A percentile compares a stretch with the other conserved stretches of the same genome.
Evolutionary conservation across 2,888 invertebrate species (phyloP).

Genomic region (Trichogramma dendrolimi): DNA sequence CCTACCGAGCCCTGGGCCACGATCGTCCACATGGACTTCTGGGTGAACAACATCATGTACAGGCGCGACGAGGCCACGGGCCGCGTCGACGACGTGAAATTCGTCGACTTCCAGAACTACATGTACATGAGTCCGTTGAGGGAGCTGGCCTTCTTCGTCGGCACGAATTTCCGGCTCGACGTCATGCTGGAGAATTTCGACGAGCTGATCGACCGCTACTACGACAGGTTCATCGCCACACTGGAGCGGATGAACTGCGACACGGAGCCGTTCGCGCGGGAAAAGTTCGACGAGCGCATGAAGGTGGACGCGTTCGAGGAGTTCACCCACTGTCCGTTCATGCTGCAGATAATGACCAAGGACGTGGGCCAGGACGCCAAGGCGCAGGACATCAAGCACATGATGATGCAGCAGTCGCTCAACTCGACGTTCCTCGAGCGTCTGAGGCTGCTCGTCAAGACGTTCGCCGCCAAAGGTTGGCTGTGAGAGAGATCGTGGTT

Average conservation of each 20-base stretch:
- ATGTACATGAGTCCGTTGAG: slow-evolving; percentile 54
- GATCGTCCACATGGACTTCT: slow-evolving; percentile 58
- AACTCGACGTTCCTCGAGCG: not conserved
- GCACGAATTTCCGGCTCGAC: slow-evolving; percentile 54
- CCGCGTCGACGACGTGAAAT: slow-evolving; percentile 51
- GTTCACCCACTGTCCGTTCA: slow-evolving; percentile 37
- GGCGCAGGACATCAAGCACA: not conserved
- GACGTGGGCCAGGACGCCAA: slow-evolving; percentile 14
- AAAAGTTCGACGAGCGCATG: slow-evolving; percentile 35
- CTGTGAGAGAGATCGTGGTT: slow-evolving; percentile 6
- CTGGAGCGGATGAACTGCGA: slow-evolving; percentile 50
- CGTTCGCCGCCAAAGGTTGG: slow-evolving; percentile 10
- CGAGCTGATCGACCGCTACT: slow-evolving; percentile 55
- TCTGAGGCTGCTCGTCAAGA: slow-evolving; percentile 2
- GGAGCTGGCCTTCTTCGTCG: slow-evolving; percentile 58
- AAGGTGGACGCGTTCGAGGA: slow-evolving; percentile 34
- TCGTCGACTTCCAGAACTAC: slow-evolving; percentile 60
- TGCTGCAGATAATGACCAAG: slow-evolving; percentile 38
- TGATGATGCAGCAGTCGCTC: not conserved
- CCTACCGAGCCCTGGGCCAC: slow-evolving; percentile 54
- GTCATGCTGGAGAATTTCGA: slow-evolving; percentile 53
- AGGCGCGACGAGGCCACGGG: slow-evolving; percentile 44
- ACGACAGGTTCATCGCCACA: slow-evolving; percentile 52
- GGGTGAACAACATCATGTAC: slow-evolving; percentile 62
- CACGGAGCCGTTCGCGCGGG: slow-evolving; percentile 35